Base-by-base conservation (phyloP, 2,113 vertebrate genomes). In the Podarcis cretensis region DNA sequence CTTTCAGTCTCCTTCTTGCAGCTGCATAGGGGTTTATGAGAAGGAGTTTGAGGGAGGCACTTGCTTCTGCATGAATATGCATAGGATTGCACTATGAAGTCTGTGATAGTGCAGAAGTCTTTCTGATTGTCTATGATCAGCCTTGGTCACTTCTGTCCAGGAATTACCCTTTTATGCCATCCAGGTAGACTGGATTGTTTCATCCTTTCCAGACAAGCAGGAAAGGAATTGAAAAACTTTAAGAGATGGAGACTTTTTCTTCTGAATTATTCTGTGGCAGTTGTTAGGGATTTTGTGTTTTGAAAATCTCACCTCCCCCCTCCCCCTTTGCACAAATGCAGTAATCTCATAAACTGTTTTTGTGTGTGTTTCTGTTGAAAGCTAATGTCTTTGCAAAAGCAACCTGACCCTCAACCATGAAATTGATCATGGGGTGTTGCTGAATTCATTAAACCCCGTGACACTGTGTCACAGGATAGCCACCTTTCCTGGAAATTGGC, bases 401-500 rank as follows among this genome's bases (percentile, higher is more conserved):
- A 66, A 84, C 74, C n/a, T 80, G 30, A 21, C 21, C 63, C 37
- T 63, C 74, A 83, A 76, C 54, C 23, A 6, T 37, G 21, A 74
- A 79, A 80, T 43, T 84, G 83, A 2, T 86, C 59, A 32, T 91
- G 9, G 85, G 78, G 57, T 48, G 21, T 59, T 48, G 30, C 35
- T 48, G 40, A 82, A 5, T 2, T 81, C 30, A 32, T 75, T 89
- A 66, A 54, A 69, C 69, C 69, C 69, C 68, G 16, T 27, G 25
- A 59, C 76, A 21, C 75, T 85, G 5, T 35, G 71, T 84, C 87
- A 78, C 35, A 89, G 40, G 78, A 54, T 48, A 43, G 13, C 57
- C 59, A 77, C 87, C 32, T 90, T 94, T 88, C 59, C 12, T 63
- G 25, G 3, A 43, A 92, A 71, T 73, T 92, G 91, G 35, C 32